Conservation (phyloP, 2,797 vertebrate species). For the Strix occidentalis region DNA sequence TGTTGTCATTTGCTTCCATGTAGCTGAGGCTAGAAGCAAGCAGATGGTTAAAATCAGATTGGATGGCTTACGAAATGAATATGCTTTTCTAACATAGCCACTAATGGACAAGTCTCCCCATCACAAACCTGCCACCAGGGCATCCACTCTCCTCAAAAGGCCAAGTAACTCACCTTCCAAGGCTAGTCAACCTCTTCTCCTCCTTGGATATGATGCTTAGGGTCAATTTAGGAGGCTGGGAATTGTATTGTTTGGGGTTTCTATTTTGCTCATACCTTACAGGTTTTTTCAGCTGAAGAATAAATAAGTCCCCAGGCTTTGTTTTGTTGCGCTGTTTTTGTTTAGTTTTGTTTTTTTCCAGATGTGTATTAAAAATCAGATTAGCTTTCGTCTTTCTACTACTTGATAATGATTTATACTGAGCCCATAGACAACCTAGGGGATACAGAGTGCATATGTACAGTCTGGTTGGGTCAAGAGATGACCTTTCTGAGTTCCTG, state of each 20-base stretch:
- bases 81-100: background rate
- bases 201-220: background rate
- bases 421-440: background rate
- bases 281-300: background rate
- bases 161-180: background rate
- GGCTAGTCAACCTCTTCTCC: background rate
- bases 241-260: background rate
- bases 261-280: background rate
- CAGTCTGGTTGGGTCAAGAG: background rate
- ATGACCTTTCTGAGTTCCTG: slow-evolving; percentile 20
- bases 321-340: background rate
- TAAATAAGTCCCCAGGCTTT: background rate
- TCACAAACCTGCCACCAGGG: background rate
- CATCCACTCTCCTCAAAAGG: background rate
- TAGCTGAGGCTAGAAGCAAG: background rate
- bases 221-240: background rate
- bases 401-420: background rate
- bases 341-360: background rate
- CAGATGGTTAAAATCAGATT: background rate
- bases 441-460: background rate
- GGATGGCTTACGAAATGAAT: background rate
- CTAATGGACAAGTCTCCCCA: background rate
- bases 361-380: background rate
- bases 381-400: background rate
- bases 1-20: background rate